Evolutionary conservation across 2,797 vertebrate genomes (phyloP).

Genomic region (Cygnus olor): DNA sequence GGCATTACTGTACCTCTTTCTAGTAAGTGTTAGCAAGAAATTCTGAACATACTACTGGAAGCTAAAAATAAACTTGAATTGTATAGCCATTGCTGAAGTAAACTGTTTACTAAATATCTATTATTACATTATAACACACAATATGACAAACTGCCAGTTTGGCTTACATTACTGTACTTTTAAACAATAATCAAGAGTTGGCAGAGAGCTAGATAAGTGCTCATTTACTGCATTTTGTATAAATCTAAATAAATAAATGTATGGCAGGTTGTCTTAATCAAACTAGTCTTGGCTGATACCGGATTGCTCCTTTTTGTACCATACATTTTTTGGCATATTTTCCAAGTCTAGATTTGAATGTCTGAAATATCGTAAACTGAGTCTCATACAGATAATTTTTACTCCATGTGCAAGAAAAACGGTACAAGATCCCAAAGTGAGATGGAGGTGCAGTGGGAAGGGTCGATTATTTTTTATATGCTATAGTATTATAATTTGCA

Average conservation of each 20-base stretch:
- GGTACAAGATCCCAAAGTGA: not conserved
- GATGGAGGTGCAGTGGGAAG: not conserved
- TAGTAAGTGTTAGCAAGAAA: constrained; percentile 50
- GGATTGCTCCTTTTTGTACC: not conserved
- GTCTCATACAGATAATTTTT: not conserved
- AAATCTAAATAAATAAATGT: constrained; percentile 35
- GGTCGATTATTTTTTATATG: not conserved
- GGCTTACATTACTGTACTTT: constrained; percentile 25
- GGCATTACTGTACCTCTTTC: constrained; percentile 49
- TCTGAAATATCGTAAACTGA: not conserved
- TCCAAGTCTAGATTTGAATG: not conserved
- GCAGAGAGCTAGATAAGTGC: constrained; percentile 23
- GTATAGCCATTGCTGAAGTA: constrained; percentile 39
- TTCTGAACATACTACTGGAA: constrained; percentile 28
- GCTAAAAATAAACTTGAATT: constrained; percentile 66
- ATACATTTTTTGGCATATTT: not conserved
- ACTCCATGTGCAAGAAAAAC: not conserved
- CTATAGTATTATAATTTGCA: not conserved
- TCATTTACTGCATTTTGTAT: constrained; percentile 28
- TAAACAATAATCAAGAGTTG: constrained; percentile 47
- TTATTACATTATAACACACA: constrained; percentile 37
- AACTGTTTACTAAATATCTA: constrained; percentile 66
- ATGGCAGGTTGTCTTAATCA: constrained; percentile 1
- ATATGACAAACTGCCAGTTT: constrained; percentile 53
- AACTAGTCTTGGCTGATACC: not conserved